A percentile compares a stretch with the other conserved stretches of the same genome.
These are phyloP conservation scores for Eumaeus atala DNA, from an alignment of 1,140 invertebrate species.

Conservation along the genomic window DNA sequence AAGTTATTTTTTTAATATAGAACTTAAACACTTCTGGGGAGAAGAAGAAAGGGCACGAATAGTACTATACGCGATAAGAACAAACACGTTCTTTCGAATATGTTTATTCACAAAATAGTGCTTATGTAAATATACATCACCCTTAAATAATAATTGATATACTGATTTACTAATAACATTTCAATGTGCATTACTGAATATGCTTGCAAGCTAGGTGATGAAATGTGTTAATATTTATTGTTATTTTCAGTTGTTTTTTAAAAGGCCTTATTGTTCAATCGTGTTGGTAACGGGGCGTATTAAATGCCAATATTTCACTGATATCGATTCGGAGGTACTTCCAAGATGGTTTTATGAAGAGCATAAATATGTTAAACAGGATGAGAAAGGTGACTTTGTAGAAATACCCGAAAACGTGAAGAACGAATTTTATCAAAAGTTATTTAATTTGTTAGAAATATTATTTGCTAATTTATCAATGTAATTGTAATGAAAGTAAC, in stretches of 20 bases:
- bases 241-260: slow-evolving; percentile 40
- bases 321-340: slow-evolving; percentile 25
- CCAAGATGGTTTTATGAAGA: slow-evolving; percentile 39
- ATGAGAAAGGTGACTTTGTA: slow-evolving; percentile 21
- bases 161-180: no score
- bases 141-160: no score
- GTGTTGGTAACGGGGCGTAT: slow-evolving; percentile 23
- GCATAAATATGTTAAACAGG: slow-evolving; percentile 13
- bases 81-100: no score
- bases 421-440: slow-evolving; percentile 27
- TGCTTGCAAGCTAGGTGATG: no score
- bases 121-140: no score
- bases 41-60: no score
- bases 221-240: slow-evolving; percentile 11
- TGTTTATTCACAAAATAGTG: no score
- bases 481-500: no score
- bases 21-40: no score
- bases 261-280: slow-evolving; percentile 30
- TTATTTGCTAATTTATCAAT: slow-evolving; percentile 24
- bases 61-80: no score
- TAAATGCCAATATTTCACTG: slow-evolving; percentile 33
- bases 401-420: slow-evolving; percentile 28
- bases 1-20: no score
- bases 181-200: no score
- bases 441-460: slow-evolving; percentile 24